phyloP scores from a whole-genome alignment of 2,113 vertebrate genomes.

The Microcebus murinus region DNA sequence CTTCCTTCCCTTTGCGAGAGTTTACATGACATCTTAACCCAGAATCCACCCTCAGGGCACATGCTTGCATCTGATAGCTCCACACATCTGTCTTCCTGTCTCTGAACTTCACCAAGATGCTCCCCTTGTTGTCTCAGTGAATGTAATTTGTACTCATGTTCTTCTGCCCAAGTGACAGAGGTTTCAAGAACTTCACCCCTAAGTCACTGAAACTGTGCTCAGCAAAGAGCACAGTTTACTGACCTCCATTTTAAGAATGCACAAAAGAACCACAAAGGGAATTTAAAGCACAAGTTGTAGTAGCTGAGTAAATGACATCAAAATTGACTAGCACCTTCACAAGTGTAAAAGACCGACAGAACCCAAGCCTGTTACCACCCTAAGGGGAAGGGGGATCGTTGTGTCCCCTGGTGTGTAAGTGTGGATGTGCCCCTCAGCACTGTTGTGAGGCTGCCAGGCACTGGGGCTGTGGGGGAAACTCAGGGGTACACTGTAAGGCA shows the following conservation, averaged over 20 bases:
- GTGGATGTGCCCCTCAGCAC: not conserved
- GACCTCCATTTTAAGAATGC: not conserved
- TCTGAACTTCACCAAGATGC: not conserved
- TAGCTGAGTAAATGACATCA: not conserved
- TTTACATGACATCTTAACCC: not conserved
- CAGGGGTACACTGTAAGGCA: not conserved
- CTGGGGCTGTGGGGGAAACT: not conserved
- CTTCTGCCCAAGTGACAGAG: not conserved
- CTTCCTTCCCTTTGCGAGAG: not conserved
- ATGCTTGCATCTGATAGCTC: not conserved
- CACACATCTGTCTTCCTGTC: not conserved
- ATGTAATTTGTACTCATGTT: not conserved
- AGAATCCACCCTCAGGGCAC: not conserved
- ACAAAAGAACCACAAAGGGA: not conserved
- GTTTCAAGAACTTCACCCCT: not conserved
- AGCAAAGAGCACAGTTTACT: not conserved
- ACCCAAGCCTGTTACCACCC: not conserved
- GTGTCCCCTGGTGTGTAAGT: too few relatives aligned
- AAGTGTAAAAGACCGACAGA: not conserved
- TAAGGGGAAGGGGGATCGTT: not conserved
- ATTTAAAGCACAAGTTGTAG: not conserved
- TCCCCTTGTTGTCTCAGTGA: not conserved
- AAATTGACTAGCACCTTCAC: not conserved
- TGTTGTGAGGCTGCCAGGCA: not conserved
- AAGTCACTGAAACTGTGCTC: not conserved